Evolutionary conservation across 2,797 vertebrate species (phyloP).

Genomic region (Limnodromus scolopaceus): DNA sequence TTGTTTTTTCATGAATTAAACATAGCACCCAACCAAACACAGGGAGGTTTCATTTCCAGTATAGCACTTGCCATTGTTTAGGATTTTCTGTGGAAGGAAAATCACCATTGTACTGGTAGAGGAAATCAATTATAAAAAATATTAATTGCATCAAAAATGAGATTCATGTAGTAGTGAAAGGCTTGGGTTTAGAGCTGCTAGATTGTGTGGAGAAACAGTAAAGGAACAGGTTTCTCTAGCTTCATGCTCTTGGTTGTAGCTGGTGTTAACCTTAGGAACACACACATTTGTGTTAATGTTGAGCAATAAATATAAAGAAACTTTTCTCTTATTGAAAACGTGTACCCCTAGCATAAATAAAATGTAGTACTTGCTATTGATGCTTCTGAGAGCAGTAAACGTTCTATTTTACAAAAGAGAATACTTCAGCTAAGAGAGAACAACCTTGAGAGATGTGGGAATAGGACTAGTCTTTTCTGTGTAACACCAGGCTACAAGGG

Average conservation of each 20-base stretch:
- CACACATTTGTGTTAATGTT: not conserved
- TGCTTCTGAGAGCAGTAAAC: not conserved
- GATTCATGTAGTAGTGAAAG: not conserved
- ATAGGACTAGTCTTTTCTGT: not conserved
- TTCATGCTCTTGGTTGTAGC: not conserved
- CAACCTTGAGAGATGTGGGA: not conserved
- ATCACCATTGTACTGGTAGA: not conserved
- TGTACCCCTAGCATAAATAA: not conserved
- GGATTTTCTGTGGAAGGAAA: not conserved
- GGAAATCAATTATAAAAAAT: not conserved
- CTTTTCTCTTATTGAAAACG: not conserved
- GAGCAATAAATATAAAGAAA: not conserved
- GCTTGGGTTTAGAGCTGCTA: not conserved
- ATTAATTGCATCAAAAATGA: not conserved
- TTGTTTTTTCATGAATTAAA: not conserved
- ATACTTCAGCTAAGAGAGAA: not conserved
- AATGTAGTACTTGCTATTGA: not conserved
- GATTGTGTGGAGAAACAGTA: not conserved
- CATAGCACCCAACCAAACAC: not conserved
- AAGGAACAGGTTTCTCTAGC: not conserved
- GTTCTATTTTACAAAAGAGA: not conserved
- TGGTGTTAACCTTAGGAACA: not conserved
- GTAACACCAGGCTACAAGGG: not conserved
- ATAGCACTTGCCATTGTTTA: not conserved
- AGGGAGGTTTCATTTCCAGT: not conserved